Base-by-base conservation (phyloP, 2,888 invertebrate species). In the Pyrrhia umbra region DNA sequence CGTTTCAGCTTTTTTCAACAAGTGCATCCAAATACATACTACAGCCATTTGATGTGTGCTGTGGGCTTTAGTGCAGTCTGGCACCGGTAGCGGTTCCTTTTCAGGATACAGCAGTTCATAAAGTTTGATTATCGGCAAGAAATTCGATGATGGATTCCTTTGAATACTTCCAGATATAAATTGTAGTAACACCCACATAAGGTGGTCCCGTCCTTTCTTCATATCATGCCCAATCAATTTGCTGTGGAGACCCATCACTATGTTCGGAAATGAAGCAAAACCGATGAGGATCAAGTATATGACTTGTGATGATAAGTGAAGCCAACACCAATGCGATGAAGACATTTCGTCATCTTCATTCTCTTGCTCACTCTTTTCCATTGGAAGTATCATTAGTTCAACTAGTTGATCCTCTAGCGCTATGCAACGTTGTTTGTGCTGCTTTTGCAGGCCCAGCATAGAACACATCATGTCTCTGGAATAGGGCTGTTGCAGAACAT, bases 141-240 rank as follows among this genome's bases (percentile, higher is more conserved):
- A 98, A 88, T 98, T 98, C 0, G 97, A 96, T 47, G 98, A 91
- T 0, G 98, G 98, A 92, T 99, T 99, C 80, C 98, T 97, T 89
- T 98, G 98, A 83, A 99, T 99, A 85, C 98, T 98, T 50, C 99
- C 99, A 0, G 99, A 99, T 81, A 99, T 98, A 85, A 99, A 99
- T 92, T 99, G 99, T 43, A 99, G 94, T 16, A 99, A 94, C 18
- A 99, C 98, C 99, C 99, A 99, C 99, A 99, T 99, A n/a, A 99
- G 94, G 84, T 99, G 99, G 91, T 99, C 99, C 49, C 99, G 95
- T 0, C 99, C 99, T 90, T 98, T 98, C 66, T 97, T 96, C 86
- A 98, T 95, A 84, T 98, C 98, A 76, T 97, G 95, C 6, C 97
- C 97, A 43, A 97, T 96, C 37, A 98, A 90, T 94, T 97, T 98